Evolutionary conservation across 2,888 invertebrate species (phyloP), one percentile per base, ranked within the genome.

Genomic region (Coenonympha arcania): DNA sequence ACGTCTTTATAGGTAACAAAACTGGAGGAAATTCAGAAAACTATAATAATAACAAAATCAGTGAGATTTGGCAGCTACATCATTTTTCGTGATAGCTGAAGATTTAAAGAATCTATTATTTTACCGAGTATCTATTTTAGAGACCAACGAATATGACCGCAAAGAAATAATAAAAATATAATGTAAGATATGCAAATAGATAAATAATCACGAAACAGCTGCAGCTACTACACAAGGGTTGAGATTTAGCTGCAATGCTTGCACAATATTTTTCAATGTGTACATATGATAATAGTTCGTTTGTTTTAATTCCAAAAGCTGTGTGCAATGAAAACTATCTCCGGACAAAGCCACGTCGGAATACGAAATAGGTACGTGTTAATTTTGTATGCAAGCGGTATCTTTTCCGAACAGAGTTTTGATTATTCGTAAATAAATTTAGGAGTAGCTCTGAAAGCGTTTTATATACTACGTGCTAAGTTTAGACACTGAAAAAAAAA

Each of bases 341-440:
- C 51, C 30, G 51, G 47, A 52, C 47, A 52, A 43, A 48, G 43
- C 51, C 19, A 39, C 26, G 47, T 39, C 47, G 36, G 47, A 52
- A 52, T 43, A 43, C 39, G 39, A 52, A 51, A 47, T 48, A 51
- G 46, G 34, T 44, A 51, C 50, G 34, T 44, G 47, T 48, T 48
- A 47, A 51, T 51, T 51, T 51, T 39, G 51, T 51, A 52, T 52
- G 51, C 51, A 48, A 52, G 47, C 22, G 42, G 37, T 52, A 48
- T 48, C 47, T 48, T 47, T 41, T 43, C 43, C 43, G 42, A 33
- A 48, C 43, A 13, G 41, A 47, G 43, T 43, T 47, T 39, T 47
- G 39, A 48, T 34, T 42, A 41, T 36, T 26, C 43, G n/a, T 47
- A 47, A 47, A n/a, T n/a, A n/a, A 36, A 42, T 47, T 47, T 22